A percentile compares a stretch with the other conserved stretches of the same genome.
Evolutionary conservation across 2,113 vertebrate species (phyloP).

Genomic region (Grus americana): DNA sequence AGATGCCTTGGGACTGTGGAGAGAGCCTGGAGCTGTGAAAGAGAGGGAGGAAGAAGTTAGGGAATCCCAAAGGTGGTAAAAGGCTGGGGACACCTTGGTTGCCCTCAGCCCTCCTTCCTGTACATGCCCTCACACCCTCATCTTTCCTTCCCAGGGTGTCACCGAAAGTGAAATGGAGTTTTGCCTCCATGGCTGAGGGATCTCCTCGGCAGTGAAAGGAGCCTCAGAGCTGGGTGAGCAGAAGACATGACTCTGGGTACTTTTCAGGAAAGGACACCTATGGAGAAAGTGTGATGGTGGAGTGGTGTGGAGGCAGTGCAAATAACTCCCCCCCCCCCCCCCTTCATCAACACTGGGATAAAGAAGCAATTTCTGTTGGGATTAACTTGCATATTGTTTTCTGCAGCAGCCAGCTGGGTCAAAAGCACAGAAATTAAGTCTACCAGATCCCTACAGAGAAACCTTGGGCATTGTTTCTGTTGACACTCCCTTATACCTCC

Average conservation of each 20-base stretch:
- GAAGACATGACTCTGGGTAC: not conserved
- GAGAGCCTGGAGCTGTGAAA: not conserved
- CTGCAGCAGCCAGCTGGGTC: not conserved
- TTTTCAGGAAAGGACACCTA: not conserved
- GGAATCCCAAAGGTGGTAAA: not conserved
- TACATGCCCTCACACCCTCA: not conserved
- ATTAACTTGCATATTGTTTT: not conserved
- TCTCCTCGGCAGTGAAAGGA: not conserved
- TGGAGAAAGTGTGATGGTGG: not conserved
- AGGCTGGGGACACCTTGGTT: not conserved
- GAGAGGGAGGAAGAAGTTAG: not conserved
- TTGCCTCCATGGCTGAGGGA: not conserved
- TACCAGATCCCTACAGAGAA: not conserved
- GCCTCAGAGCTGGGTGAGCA: not conserved
- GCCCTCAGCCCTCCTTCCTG: not conserved
- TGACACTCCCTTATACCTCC: not conserved
- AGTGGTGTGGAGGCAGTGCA: not conserved
- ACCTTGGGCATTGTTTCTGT: not conserved
- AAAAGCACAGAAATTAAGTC: not conserved
- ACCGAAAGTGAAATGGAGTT: not conserved
- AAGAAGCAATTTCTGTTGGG: not conserved
- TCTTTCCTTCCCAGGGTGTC: not conserved
- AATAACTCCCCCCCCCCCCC: not conserved
- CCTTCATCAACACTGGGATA: too few species aligned
- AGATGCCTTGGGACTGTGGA: not conserved